Percentiles rank a stretch among this genome's conserved stretches.
phyloP scores from a whole-genome alignment of 2,113 vertebrate species.

The Octodon degus region DNA sequence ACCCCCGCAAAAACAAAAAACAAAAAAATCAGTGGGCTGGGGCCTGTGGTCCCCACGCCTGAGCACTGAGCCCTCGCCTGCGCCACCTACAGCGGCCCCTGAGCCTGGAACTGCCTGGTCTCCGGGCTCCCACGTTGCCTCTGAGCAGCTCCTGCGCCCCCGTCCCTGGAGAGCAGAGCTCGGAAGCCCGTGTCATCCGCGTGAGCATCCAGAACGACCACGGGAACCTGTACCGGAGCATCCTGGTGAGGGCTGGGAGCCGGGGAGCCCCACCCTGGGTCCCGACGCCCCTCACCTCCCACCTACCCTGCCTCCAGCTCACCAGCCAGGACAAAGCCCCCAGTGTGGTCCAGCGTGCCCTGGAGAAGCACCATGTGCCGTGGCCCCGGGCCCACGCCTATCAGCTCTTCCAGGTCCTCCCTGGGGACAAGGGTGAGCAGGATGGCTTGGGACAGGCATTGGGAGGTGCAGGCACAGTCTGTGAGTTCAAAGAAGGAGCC shows the following conservation, averaged over 20 bases:
- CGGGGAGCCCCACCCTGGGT: not conserved
- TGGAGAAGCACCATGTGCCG: slow-evolving; percentile 90
- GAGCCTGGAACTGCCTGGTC: slow-evolving; percentile 60
- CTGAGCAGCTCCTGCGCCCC: slow-evolving; percentile 78
- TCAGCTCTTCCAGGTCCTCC: slow-evolving; percentile 89
- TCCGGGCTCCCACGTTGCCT: not conserved
- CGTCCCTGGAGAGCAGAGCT: slow-evolving; percentile 84
- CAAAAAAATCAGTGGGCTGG: not conserved
- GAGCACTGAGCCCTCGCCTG: not conserved
- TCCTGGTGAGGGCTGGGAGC: slow-evolving; percentile 87
- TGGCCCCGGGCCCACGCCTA: slow-evolving; percentile 85
- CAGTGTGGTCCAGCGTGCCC: slow-evolving; percentile 88
- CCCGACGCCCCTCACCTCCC: not conserved
- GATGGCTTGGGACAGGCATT: not conserved
- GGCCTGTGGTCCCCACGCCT: rapidly evolving
- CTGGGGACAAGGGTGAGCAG: slow-evolving; percentile 88
- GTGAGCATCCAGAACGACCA: slow-evolving; percentile 88
- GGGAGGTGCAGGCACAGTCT: too few relatives aligned
- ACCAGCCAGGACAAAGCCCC: slow-evolving; percentile 93
- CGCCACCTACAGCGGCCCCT: slow-evolving; percentile 46
- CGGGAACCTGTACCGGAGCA: slow-evolving; percentile 93
- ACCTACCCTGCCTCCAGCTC: slow-evolving; percentile 81
- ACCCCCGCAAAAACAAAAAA: not conserved
- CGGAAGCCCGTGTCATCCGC: slow-evolving; percentile 89
- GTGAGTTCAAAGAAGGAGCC: not conserved